Base-by-base conservation (phyloP, 2,888 invertebrate species). In the Timema podura region DNA sequence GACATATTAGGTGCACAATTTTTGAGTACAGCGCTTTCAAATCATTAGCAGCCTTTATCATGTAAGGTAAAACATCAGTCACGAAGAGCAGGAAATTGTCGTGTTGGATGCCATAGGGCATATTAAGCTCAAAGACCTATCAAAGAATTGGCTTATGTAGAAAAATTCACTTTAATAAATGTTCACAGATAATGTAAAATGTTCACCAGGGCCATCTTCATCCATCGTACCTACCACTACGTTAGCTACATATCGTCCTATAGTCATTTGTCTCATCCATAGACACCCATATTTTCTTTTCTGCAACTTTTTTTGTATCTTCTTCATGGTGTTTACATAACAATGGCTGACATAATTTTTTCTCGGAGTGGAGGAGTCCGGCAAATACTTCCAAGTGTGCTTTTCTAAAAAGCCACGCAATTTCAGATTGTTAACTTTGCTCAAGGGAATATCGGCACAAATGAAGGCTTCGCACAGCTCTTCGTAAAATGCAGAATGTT, bases 301-400 rank as follows among this genome's bases (percentile, higher is more conserved):
- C 30, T 57, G 1, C 44, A 45, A 30, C 13, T 48, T 66, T 66
- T 48, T 48, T 66, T 44, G 11, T 66, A 46, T 16, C 30, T 48
- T 13, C 15, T 10, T 16, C 49, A 13, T 48, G 51, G n/a, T 66
- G 15, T 48, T 48, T 66, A 30, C 48, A 49, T 48, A 66, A 66
- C 11, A n/a, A n/a, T n/a, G n/a, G n/a, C n/a, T n/a, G n/a, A n/a
- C n/a, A n/a, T n/a, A n/a, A n/a, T n/a, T n/a, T n/a, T n/a, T n/a
- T n/a, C n/a, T n/a, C n/a, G n/a, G n/a, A n/a, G 48, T 48, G 49
- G 49, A 66, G 51, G 66, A 48, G 44, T 49, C 66, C 8, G 66
- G 48, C 16, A 65, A 16, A 48, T 16, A 66, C 51, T 66, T 13
- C 16, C 30, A 48, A 66, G 30, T 66, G n/a, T n/a, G n/a, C n/a